Percentiles rank a stretch among this genome's conserved stretches.
phyloP scores from a whole-genome alignment of 2,113 vertebrate genomes.

The Caranx ignobilis region DNA sequence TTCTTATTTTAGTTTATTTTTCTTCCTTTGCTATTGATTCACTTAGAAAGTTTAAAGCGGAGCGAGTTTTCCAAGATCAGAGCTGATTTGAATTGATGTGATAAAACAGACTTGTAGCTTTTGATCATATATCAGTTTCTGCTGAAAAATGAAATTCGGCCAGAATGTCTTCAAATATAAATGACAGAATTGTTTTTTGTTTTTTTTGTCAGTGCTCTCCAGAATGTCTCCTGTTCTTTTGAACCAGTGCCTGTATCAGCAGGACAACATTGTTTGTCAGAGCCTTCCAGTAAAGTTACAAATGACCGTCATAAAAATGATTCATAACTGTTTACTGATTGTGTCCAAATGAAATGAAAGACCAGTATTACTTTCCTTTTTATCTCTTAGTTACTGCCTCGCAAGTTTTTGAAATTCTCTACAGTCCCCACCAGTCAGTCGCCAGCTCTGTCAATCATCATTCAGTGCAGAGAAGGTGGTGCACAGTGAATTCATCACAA shows the following conservation, averaged over 20 bases:
- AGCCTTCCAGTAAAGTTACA: neutral
- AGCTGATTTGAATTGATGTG: slow-evolving; percentile 1
- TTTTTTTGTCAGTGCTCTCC: neutral
- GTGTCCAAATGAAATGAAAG: too few relatives aligned
- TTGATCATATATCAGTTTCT: neutral
- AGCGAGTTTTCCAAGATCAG: slow-evolving; percentile 16
- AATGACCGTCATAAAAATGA: neutral
- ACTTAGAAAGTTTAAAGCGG: slow-evolving; percentile 3
- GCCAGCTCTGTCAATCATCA: neutral
- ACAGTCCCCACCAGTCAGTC: neutral
- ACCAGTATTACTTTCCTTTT: too few relatives aligned
- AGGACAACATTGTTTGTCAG: too few relatives aligned
- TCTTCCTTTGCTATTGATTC: neutral
- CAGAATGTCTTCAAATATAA: too few relatives aligned
- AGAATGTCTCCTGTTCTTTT: neutral
- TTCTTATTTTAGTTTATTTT: neutral
- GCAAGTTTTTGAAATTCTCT: neutral
- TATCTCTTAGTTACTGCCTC: neutral
- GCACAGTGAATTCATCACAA: neutral
- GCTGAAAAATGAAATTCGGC: neutral
- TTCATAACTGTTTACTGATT: neutral
- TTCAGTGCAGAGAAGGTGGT: neutral
- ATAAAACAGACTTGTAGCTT: slow-evolving; percentile 15
- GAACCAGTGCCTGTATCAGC: too few relatives aligned
- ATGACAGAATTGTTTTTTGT: too few relatives aligned